A percentile compares a stretch with the other conserved stretches of the same genome.
These are phyloP conservation scores for Drosophila lini DNA, from an alignment of 1,140 invertebrate species.

Conservation along the genomic window DNA sequence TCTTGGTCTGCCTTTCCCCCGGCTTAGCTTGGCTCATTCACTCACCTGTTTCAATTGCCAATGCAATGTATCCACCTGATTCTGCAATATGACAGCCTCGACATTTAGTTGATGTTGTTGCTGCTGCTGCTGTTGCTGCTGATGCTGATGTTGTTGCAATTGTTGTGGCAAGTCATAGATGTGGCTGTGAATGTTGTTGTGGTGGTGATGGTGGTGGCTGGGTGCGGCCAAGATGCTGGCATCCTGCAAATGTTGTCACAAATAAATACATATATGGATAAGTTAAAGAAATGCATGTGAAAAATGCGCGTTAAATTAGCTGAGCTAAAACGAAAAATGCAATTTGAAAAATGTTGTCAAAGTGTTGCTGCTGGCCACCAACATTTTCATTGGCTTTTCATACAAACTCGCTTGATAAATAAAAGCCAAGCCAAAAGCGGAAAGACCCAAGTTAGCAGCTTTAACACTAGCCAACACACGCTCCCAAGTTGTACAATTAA, in stretches of 20 bases:
- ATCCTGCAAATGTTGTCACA: slow-evolving; percentile 80
- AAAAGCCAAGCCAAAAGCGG: slow-evolving; percentile 62
- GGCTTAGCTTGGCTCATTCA: slow-evolving; percentile 14
- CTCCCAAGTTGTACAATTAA: slow-evolving; percentile 65
- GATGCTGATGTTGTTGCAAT: slow-evolving; percentile 7
- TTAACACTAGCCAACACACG: slow-evolving; percentile 12
- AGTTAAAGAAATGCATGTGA: slow-evolving; percentile 33
- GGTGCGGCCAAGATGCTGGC: slow-evolving; percentile 64
- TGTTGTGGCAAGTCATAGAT: slow-evolving; percentile 45
- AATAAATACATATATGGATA: slow-evolving; percentile 46
- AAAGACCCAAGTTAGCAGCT: slow-evolving; percentile 42
- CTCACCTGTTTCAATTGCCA: slow-evolving; percentile 93
- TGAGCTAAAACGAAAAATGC: slow-evolving; percentile 43
- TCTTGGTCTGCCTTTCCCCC: slow-evolving; percentile 16
- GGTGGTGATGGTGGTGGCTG: slow-evolving; percentile 31
- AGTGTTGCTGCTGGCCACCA: slow-evolving; percentile 38
- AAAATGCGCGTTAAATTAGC: slow-evolving; percentile 74
- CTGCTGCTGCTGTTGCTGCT: slow-evolving; percentile 22
- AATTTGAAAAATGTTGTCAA: slow-evolving; percentile 75
- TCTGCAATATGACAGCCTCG: slow-evolving; percentile 89
- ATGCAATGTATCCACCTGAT: slow-evolving; percentile 90
- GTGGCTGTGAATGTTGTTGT: slow-evolving; percentile 36
- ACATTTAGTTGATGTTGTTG: slow-evolving; percentile 77
- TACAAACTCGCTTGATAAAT: slow-evolving; percentile 15
- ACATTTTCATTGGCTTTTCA: slow-evolving; percentile 40